Base-by-base conservation (phyloP, 2,113 vertebrate species). In the Hyperoodon ampullatus region DNA sequence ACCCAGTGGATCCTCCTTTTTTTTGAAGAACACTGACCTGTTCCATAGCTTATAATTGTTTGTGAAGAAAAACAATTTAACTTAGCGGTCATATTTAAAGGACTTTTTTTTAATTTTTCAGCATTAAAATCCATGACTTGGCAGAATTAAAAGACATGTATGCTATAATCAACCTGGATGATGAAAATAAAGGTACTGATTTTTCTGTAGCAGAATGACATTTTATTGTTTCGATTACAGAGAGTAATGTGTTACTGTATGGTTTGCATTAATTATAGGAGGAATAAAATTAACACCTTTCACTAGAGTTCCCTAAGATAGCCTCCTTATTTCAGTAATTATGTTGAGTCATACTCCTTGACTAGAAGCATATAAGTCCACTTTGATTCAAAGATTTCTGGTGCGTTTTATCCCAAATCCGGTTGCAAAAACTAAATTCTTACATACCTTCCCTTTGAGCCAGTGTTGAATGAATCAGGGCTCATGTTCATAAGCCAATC, bases 61-160 rank as follows among this genome's bases (percentile, higher is more conserved):
- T 55, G 14, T 90, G 58, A 87, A 91, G 13, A 55, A 63, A 95
- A 93, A 65, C 2, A 71, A 4, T 90, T 88, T 93, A 90, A 33
- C 28, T 50, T 81, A 63, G 66, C 7, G 14, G 8, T 75, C 16
- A 28, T 78, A 21, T 94, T 89, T 58, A 39, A 81, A 71, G 82
- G 8, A 30, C 21, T 0, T 9, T 92, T 85, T 14, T 97, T 95
- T 98, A 98, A 77, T 97, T 70, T 98, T 98, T 78, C 98, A 99
- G 99, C 97, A 99, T 99, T 96, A 99, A 99, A 99, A 99, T 99
- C 96, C 99, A 99, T 74, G 99, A 99, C 93, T 98, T 99, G 97
- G 99, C 99, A 93, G 99, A 99, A 95, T 98, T 99, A 89, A 99
- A 99, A 97, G 99, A 99, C 95, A 99, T 99, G 98, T 99, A 99